These are phyloP conservation scores for Emydura subglobosa DNA, from an alignment of 2,113 vertebrate species.

Conservation along the genomic window DNA sequence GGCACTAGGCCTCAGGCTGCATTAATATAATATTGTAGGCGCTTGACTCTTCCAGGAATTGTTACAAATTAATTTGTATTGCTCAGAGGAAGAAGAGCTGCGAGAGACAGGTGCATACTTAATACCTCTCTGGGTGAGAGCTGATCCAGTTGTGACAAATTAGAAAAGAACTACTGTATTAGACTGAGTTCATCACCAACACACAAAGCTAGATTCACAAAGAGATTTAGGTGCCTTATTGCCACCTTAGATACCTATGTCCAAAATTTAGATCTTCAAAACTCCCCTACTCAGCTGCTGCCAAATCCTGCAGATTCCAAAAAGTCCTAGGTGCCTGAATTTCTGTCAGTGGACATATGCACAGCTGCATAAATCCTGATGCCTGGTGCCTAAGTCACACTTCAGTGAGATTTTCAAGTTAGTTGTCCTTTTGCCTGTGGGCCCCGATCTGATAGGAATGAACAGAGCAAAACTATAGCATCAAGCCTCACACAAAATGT, in stretches of 20 bases:
- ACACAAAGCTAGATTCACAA: neutral
- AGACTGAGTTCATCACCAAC: neutral
- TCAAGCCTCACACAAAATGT: neutral
- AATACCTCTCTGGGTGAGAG: neutral
- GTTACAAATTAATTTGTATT: neutral
- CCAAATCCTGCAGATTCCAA: neutral
- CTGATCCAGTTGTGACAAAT: neutral
- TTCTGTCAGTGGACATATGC: neutral
- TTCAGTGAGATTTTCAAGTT: neutral
- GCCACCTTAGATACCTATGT: neutral
- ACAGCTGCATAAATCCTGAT: neutral
- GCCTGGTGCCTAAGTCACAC: neutral
- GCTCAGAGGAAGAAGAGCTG: neutral
- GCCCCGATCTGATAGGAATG: neutral
- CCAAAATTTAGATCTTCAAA: neutral
- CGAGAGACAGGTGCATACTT: neutral
- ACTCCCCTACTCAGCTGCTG: neutral
- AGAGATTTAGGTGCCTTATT: neutral
- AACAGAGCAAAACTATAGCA: neutral
- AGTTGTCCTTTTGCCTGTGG: neutral
- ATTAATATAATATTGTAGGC: conserved; percentile 8
- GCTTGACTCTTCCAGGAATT: neutral
- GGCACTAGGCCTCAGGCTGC: neutral
- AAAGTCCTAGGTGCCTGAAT: neutral
- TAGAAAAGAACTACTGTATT: neutral